Conservation (phyloP, 2,888 invertebrate genomes). For the Cetonia aurata region DNA sequence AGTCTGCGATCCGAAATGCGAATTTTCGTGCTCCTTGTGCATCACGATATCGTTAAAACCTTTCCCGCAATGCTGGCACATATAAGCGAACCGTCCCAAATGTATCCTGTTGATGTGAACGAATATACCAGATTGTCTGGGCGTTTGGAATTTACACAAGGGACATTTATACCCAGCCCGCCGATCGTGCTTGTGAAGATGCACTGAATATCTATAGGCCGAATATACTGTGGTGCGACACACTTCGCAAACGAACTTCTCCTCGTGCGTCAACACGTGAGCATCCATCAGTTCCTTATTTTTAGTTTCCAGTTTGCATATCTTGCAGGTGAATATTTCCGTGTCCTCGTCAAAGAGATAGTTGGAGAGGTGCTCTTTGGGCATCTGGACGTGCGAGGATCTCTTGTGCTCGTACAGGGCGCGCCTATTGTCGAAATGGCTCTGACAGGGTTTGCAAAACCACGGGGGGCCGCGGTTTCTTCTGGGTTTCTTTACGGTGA, state of each 20-base stretch:
- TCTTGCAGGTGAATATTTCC: constrained; percentile 43
- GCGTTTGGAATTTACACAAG: constrained; percentile 58
- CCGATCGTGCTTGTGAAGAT: constrained; percentile 57
- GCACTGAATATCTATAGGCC: constrained; percentile 60
- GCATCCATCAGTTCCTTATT: constrained; percentile 44
- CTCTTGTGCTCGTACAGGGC: constrained; percentile 57
- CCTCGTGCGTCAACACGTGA: constrained; percentile 49
- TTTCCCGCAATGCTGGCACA: constrained; percentile 67
- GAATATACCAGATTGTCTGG: constrained; percentile 56
- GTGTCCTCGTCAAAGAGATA: constrained; percentile 54
- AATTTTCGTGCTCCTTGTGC: constrained; percentile 71
- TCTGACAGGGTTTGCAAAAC: constrained; percentile 59
- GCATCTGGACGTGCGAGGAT: constrained; percentile 39
- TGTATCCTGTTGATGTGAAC: constrained; percentile 48
- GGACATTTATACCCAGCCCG: constrained; percentile 59
- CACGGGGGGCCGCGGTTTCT: constrained; percentile 46
- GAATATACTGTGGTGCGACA: constrained; percentile 62
- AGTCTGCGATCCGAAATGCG: constrained; percentile 67
- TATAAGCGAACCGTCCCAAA: constrained; percentile 28
- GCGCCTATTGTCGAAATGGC: constrained; percentile 55
- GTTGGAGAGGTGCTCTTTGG: constrained; percentile 44
- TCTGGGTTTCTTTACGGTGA: too few species aligned
- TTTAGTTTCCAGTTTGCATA: constrained; percentile 43
- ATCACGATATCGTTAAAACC: constrained; percentile 70
- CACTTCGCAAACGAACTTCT: constrained; percentile 59